These are phyloP conservation scores for Pilophorus perplexus DNA, from an alignment of 2,888 invertebrate species.

Conservation along the genomic window DNA sequence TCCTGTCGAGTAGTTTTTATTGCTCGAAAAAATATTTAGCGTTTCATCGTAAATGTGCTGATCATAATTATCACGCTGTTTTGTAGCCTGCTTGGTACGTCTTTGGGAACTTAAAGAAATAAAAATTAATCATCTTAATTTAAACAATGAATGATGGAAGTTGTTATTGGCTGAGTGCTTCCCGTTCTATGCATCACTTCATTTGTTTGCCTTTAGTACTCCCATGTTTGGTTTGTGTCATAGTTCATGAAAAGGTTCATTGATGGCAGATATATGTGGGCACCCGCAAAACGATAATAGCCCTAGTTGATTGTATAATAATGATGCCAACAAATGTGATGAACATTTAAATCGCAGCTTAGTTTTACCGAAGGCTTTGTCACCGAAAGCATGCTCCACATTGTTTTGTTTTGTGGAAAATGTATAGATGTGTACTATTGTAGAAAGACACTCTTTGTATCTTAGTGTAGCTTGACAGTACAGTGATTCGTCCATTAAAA, in stretches of 20 bases:
- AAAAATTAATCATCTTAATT: background rate
- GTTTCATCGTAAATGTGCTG: slow-evolving; percentile 31
- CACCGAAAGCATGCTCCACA: slow-evolving; percentile 19
- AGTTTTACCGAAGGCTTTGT: slow-evolving; percentile 19
- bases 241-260: background rate
- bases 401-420: background rate
- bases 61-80: slow-evolving; percentile 32
- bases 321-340: too few relatives aligned
- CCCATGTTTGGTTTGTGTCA: background rate
- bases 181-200: slow-evolving; percentile 10
- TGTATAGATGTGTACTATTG: background rate
- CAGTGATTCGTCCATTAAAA: too few relatives aligned
- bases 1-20: slow-evolving; percentile 28
- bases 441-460: background rate
- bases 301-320: slow-evolving; percentile 1
- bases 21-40: slow-evolving; percentile 20
- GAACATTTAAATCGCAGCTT: slow-evolving; percentile 18
- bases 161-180: slow-evolving; percentile 4
- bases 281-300: slow-evolving; percentile 7
- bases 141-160: background rate
- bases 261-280: background rate
- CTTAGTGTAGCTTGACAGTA: too few relatives aligned
- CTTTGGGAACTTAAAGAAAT: background rate
- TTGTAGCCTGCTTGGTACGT: slow-evolving; percentile 32
- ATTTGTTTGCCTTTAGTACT: slow-evolving; percentile 13